Conservation (phyloP, 2,797 vertebrate genomes). For the Acanthurus leucopareius region DNA sequence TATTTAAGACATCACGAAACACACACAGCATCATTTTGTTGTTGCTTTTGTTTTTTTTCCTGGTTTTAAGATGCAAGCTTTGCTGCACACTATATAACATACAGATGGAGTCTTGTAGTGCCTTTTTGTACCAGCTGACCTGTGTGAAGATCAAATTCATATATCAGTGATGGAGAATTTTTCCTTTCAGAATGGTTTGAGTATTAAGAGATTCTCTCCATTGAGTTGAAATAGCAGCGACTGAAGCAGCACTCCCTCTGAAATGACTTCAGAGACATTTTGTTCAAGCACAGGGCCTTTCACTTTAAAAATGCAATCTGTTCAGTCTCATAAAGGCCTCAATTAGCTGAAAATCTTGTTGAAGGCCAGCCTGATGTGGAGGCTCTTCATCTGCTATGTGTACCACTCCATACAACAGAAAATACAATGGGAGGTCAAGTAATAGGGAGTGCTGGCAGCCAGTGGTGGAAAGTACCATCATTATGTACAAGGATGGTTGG, state of each 20-base stretch:
- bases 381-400: conserved; percentile 47
- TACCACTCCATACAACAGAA: conserved; percentile 38
- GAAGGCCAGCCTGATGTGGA: conserved; percentile 33
- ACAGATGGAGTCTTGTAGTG: conserved; percentile 4
- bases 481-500: conserved; percentile 35
- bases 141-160: conserved; percentile 11
- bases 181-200: conserved; percentile 19
- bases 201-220: background rate
- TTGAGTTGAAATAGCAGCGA: conserved; percentile 32
- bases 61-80: conserved; percentile 28
- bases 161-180: conserved; percentile 5
- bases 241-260: conserved; percentile 31
- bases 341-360: conserved; percentile 46
- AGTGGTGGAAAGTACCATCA: conserved; percentile 25
- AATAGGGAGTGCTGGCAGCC: conserved; percentile 26
- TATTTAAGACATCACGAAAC: conserved; percentile 18
- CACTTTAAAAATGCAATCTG: conserved; percentile 52
- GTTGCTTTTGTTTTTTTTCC: background rate
- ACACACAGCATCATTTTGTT: background rate
- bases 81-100: background rate
- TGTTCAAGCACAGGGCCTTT: conserved; percentile 38
- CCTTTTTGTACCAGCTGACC: conserved; percentile 28
- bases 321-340: conserved; percentile 55
- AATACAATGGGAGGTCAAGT: conserved; percentile 54
- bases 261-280: conserved; percentile 46